phyloP scores from a whole-genome alignment of 2,113 vertebrate genomes.

The Cyanoliseus patagonus region DNA sequence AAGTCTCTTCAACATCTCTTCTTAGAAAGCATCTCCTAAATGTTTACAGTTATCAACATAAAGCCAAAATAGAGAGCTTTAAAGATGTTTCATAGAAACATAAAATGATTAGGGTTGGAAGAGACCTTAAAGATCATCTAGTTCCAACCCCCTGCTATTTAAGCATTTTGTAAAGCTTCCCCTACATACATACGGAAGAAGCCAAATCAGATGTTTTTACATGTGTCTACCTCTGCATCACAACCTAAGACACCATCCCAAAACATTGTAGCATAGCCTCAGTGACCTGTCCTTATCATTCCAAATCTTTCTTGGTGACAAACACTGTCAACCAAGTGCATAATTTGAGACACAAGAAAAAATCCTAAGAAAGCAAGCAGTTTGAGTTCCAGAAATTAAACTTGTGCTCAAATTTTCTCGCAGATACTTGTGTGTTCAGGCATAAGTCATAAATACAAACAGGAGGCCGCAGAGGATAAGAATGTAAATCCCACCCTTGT shows the following conservation, averaged over 20 bases:
- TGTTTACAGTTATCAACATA: not conserved
- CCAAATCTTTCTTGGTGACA: not conserved
- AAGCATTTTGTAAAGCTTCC: not conserved
- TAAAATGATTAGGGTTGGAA: not conserved
- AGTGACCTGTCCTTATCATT: not conserved
- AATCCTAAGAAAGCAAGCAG: not conserved
- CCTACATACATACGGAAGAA: not conserved
- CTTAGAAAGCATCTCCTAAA: not conserved
- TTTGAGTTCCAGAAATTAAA: not conserved
- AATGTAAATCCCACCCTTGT: not conserved
- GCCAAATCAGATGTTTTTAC: not conserved
- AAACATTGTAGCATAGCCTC: not conserved
- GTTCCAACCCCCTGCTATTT: not conserved
- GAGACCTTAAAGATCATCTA: not conserved
- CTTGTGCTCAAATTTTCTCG: not conserved
- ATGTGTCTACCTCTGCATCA: not conserved
- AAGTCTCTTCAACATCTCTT: not conserved
- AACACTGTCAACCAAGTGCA: not conserved
- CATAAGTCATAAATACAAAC: not conserved
- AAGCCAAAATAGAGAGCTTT: not conserved
- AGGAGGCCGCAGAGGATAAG: not conserved
- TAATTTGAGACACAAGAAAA: not conserved
- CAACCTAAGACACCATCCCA: not conserved
- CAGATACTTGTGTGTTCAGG: rapidly evolving
- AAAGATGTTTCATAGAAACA: not conserved